Conservation (phyloP, 2,113 vertebrate species). For the Boleophthalmus pectinirostris region DNA sequence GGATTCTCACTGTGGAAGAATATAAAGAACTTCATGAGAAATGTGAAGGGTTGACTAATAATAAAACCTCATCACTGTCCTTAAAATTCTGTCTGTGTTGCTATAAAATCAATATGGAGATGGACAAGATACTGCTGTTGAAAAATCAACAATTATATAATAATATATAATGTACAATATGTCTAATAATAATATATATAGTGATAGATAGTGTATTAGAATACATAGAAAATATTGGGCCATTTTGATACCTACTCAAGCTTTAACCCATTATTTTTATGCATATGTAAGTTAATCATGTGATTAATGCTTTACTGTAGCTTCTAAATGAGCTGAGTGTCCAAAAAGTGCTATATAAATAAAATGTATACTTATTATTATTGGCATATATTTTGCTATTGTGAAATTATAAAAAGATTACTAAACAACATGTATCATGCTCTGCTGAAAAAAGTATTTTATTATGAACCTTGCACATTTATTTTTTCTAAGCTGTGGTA, state of each 20-base stretch:
- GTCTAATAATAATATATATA: no score
- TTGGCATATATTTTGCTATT: conserved; percentile 4
- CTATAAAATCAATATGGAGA: no score
- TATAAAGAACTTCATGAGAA: background rate
- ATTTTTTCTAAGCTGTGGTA: background rate
- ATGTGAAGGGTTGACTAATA: background rate
- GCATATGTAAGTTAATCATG: background rate
- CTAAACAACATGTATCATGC: background rate
- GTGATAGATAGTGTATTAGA: background rate
- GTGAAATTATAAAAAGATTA: conserved; percentile 19
- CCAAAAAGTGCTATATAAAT: no score
- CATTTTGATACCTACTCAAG: background rate
- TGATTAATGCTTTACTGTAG: background rate
- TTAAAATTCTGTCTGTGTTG: no score
- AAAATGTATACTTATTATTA: no score
- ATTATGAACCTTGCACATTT: background rate
- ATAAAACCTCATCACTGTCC: background rate
- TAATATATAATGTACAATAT: no score
- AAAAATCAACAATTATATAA: no score
- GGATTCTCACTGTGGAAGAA: background rate
- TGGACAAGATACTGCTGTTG: no score
- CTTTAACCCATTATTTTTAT: conserved; percentile 4
- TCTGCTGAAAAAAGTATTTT: conserved; percentile 6
- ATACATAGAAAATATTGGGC: background rate
- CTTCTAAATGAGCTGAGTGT: background rate